These are phyloP conservation scores for Okamejei kenojei DNA, from an alignment of 2,797 vertebrate species.

Conservation along the genomic window DNA sequence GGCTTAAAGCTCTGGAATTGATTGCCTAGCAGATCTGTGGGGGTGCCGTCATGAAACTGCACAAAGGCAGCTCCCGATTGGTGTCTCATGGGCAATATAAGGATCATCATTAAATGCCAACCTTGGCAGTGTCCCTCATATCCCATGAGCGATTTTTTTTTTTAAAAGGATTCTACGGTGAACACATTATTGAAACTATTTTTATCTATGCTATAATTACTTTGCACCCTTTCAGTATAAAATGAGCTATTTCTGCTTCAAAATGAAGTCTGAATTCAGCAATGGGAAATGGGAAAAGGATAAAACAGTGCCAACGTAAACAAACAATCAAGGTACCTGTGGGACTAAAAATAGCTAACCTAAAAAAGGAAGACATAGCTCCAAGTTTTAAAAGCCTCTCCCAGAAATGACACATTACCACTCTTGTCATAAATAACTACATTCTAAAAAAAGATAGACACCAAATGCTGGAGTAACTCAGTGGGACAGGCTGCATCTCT, in stretches of 20 bases:
- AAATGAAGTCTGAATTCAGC: background rate
- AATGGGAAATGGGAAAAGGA: background rate
- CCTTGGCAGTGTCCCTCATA: too few species aligned
- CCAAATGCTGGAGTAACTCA: too few species aligned
- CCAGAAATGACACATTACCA: background rate
- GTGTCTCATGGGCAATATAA: too few species aligned
- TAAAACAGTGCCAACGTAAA: background rate
- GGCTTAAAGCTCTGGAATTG: too few species aligned
- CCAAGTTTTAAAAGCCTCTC: background rate
- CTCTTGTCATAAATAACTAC: background rate
- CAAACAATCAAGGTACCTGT: background rate
- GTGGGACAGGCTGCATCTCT: too few species aligned
- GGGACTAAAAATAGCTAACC: background rate
- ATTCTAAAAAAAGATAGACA: background rate
- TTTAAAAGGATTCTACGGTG: background rate
- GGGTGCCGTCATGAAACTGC: too few species aligned
- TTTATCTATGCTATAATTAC: background rate
- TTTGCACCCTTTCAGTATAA: background rate
- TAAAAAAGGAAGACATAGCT: background rate
- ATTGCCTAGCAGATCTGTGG: too few species aligned
- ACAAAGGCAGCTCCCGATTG: too few species aligned
- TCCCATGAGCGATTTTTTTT: too few species aligned
- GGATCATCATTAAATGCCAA: too few species aligned
- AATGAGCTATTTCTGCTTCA: background rate
- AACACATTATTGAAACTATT: constrained; percentile 11